Percentiles rank a stretch among this genome's conserved stretches.
Conservation (phyloP, 1,140 invertebrate genomes). For the Diorhabda sublineata region DNA sequence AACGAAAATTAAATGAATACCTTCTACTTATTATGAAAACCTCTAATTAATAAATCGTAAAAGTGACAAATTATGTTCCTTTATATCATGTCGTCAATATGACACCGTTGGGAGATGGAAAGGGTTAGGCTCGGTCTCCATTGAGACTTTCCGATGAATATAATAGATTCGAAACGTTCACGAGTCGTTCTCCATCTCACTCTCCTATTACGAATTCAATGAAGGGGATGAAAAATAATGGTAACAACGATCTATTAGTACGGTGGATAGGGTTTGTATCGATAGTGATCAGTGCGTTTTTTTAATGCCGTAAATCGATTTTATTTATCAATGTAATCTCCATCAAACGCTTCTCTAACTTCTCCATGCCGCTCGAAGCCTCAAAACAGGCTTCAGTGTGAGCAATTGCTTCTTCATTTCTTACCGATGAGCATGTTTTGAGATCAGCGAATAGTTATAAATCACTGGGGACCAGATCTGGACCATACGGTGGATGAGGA, state of each 20-base stretch:
- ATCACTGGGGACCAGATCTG: no score
- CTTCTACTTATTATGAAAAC: conserved; percentile 29
- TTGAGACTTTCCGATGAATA: conserved; percentile 2
- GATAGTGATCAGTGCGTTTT: no score
- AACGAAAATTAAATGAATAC: neutral
- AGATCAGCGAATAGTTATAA: no score
- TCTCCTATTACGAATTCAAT: neutral
- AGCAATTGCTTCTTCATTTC: no score
- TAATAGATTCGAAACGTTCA: conserved; percentile 2
- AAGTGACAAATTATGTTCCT: conserved; percentile 40
- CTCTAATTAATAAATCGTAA: conserved; percentile 43
- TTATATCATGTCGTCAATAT: conserved; percentile 43
- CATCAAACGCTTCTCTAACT: no score
- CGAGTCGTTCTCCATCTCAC: neutral
- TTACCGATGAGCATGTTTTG: no score
- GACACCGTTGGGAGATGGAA: conserved; percentile 40
- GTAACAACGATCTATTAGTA: neutral
- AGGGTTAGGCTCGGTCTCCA: conserved; percentile 36
- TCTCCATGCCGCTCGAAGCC: no score
- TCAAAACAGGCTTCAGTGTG: no score
- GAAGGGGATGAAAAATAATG: neutral
- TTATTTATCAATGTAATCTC: no score
- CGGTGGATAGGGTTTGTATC: neutral
- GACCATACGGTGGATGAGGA: no score
- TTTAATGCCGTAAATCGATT: no score